Base-by-base conservation (phyloP, 2,113 vertebrate genomes). In the Ammodytes marinus region DNA sequence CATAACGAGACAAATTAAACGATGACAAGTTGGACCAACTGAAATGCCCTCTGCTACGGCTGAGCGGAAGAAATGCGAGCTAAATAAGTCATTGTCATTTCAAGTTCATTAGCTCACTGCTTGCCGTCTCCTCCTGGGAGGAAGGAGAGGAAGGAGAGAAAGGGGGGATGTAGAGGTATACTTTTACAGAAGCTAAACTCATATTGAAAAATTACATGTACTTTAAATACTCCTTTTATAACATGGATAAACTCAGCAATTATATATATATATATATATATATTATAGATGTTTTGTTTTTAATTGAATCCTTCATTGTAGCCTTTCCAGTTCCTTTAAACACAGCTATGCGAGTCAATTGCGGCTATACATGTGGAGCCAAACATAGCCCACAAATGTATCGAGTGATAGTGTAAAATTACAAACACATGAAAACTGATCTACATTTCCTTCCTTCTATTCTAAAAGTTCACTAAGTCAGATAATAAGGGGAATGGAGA, bases 11-110 rank as follows among this genome's bases (percentile, higher is more conserved):
- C 69, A 27, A 84, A 77, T 47, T 65, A 86, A 85, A 75, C 15
- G 35, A 74, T 67, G 85, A 84, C 47, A 75, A 83, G 84, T 54
- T 63, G 58, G 46, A 61, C 61, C 15, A 43, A 61, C 73, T 74
- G 50, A 80, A 79, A 77, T 66, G 71, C 72, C 67, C 71, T 49
- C 69, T 64, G 74, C 77, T 86, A 69, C 27, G 49, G 55, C 74
- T 75, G 75, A 91, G 84, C 15, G 52, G 67, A 64, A 61, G 75
- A 87, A 78, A 76, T 19, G 53, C 70, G n/a, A 80, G 69, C 74
- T 83, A 82, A 87, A 90, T 90, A 90, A 87, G 87, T 89, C 78
- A 89, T 66, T 89, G 64, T 90, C 73, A 88, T 90, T 87, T 90
- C 80, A 89, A 80, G 39, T 90, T 90, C 85, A 91, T 92, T 89